These are phyloP conservation scores for Bufo gargarizans DNA, from an alignment of 2,113 vertebrate species.

Conservation along the genomic window DNA sequence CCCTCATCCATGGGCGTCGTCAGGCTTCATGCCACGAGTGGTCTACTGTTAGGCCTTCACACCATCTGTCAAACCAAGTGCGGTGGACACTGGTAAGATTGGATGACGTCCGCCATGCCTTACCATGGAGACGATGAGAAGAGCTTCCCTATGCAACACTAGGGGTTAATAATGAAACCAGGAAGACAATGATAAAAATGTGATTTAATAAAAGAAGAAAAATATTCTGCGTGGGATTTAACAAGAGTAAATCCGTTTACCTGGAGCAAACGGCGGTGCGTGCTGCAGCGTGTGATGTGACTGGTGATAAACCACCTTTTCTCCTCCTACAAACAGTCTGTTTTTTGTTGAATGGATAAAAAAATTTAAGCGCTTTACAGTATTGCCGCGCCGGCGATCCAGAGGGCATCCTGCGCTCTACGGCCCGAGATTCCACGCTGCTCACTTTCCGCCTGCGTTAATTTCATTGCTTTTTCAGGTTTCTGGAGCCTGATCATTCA, in stretches of 20 bases:
- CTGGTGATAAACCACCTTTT: constrained; percentile 53
- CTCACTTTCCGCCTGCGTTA: not conserved
- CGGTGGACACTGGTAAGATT: not conserved
- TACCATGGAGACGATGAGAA: too few relatives aligned
- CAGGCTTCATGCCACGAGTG: too few relatives aligned
- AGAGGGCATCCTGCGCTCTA: constrained; percentile 5
- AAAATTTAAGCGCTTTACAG: constrained; percentile 36
- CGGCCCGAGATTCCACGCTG: not conserved
- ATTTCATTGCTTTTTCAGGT: not conserved
- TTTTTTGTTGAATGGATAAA: constrained; percentile 50
- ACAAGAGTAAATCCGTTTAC: constrained; percentile 52
- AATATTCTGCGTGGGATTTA: constrained; percentile 27
- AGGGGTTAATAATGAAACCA: constrained; percentile 5
- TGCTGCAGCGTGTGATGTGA: constrained; percentile 37
- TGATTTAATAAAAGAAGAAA: constrained; percentile 11
- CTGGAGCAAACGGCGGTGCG: constrained; percentile 31
- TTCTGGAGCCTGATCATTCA: not conserved
- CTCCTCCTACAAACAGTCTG: constrained; percentile 33
- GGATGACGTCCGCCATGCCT: not conserved
- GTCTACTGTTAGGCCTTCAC: not conserved
- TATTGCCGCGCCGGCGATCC: constrained; percentile 4
- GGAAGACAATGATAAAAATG: constrained; percentile 41
- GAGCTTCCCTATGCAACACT: not conserved
- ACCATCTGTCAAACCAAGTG: not conserved
- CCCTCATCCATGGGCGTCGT: too few relatives aligned